Conservation (phyloP, 2,113 vertebrate genomes). For the Podarcis muralis region DNA sequence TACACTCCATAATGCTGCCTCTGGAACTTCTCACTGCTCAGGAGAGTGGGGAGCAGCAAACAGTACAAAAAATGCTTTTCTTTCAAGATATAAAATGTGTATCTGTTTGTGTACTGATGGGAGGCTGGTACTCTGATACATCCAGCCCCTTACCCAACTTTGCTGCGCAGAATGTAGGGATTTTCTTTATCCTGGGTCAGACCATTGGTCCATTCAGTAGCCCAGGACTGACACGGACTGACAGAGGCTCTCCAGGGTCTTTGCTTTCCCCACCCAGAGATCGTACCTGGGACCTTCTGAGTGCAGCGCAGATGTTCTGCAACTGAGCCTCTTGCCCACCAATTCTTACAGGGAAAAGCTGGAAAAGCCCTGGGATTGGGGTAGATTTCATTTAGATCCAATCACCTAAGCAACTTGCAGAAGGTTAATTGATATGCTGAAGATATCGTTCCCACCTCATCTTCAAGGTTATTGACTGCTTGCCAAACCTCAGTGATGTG, state of each 20-base stretch:
- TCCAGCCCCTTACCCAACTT: not conserved
- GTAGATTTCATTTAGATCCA: constrained; percentile 48
- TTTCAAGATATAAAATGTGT: too few relatives aligned
- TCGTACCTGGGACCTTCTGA: too few relatives aligned
- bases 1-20: not conserved
- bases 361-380: constrained; percentile 33
- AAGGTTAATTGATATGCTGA: constrained; percentile 64
- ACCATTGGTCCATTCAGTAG: too few relatives aligned
- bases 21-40: not conserved
- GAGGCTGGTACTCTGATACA: too few relatives aligned
- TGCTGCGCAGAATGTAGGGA: too few relatives aligned
- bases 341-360: constrained; percentile 21
- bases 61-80: not conserved
- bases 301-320: too few relatives aligned
- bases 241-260: too few relatives aligned
- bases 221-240: too few relatives aligned
- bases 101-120: not conserved
- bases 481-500: constrained; percentile 74
- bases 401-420: constrained; percentile 64
- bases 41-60: not conserved
- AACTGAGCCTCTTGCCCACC: not conserved
- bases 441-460: constrained; percentile 63
- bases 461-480: constrained; percentile 78
- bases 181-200: not conserved
- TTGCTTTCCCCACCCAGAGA: too few relatives aligned